Evolutionary conservation across 2,888 invertebrate genomes (phyloP).

Genomic region (Rhopalosiphum nymphaeae): DNA sequence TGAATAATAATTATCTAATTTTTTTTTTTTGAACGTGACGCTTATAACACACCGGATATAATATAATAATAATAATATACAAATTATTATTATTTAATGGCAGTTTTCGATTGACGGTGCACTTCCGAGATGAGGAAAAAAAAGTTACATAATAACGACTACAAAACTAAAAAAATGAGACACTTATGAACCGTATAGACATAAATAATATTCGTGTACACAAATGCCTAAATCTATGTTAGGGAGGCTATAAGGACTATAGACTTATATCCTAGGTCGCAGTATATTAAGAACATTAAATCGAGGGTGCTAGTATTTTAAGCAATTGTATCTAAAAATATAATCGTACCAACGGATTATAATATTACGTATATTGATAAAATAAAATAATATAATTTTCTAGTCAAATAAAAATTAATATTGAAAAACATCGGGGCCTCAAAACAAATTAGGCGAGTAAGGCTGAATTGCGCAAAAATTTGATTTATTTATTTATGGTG

Average conservation of each 20-base stretch:
- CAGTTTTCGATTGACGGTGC: not conserved
- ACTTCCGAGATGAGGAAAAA: not conserved
- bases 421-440: not conserved
- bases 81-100: not conserved
- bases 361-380: not conserved
- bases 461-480: not conserved
- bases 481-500: not conserved
- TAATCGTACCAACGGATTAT: not conserved
- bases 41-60: not conserved
- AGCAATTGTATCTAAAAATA: not conserved
- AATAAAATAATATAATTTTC: not conserved
- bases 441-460: not conserved
- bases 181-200: not conserved
- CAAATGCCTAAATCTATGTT: not conserved
- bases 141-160: not conserved
- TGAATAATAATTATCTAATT: conserved; percentile 22
- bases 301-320: not conserved
- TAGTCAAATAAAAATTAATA: not conserved
- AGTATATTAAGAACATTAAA: not conserved
- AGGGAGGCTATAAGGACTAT: not conserved
- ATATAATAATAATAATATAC: not conserved
- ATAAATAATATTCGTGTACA: not conserved
- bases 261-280: not conserved
- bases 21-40: not conserved
- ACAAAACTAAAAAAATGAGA: not conserved